These are phyloP conservation scores for Pteria penguin DNA, from an alignment of 2,888 invertebrate species.

Conservation along the genomic window DNA sequence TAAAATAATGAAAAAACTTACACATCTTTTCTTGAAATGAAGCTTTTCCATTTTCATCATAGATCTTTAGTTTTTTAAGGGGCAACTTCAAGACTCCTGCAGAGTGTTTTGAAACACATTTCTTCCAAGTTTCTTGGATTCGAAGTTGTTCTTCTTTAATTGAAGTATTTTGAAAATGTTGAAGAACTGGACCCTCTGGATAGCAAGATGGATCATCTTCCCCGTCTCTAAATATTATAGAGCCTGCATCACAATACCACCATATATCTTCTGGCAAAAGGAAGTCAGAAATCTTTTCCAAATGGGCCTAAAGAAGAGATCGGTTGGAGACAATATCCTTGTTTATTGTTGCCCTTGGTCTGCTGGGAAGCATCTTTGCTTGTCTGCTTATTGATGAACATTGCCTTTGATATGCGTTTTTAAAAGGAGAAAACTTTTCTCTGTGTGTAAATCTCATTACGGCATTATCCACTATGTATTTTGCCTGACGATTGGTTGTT, in stretches of 20 bases:
- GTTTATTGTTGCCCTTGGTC: neutral
- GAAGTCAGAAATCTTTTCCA: constrained; percentile 18
- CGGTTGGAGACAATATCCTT: neutral
- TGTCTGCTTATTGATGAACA: constrained; percentile 7
- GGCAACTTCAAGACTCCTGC: neutral
- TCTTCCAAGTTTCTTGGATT: constrained; percentile 5
- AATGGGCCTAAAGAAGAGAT: neutral
- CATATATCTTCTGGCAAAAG: neutral
- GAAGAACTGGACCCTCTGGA: constrained; percentile 4
- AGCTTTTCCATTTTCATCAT: constrained; percentile 6
- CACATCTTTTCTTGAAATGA: constrained; percentile 2
- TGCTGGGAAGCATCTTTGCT: neutral
- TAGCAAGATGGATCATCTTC: constrained; percentile 5
- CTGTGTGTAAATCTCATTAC: constrained; percentile 5
- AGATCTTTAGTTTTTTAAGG: constrained; percentile 6
- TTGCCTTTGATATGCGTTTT: neutral
- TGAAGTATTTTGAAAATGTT: constrained; percentile 1
- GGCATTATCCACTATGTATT: constrained; percentile 15
- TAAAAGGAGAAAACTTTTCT: neutral
- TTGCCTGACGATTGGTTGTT: constrained; percentile 15
- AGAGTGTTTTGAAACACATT: neutral
- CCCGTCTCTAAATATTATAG: constrained; percentile 6
- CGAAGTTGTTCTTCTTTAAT: neutral
- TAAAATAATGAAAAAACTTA: no score
- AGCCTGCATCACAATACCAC: constrained; percentile 1